Evolutionary conservation across 2,797 vertebrate genomes (phyloP).

Genomic region (Malacoraja senta): DNA sequence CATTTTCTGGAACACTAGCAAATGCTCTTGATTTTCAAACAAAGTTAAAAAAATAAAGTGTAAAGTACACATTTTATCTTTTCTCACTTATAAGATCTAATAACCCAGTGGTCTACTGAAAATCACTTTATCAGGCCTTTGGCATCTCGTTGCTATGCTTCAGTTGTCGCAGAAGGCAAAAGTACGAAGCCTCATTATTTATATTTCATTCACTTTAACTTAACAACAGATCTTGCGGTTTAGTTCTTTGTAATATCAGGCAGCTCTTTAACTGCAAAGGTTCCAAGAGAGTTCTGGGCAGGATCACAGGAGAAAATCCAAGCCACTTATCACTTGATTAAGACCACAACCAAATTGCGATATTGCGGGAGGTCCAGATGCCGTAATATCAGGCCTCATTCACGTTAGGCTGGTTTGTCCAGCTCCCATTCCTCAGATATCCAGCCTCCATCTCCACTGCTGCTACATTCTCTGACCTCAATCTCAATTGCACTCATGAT

Average conservation of each 20-base stretch:
- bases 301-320: background rate
- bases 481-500: too few relatives aligned
- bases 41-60: background rate
- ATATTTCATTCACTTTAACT: conserved; percentile 5
- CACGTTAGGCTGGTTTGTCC: too few relatives aligned
- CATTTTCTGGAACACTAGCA: background rate
- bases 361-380: too few relatives aligned
- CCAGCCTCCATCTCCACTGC: too few relatives aligned
- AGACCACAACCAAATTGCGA: too few relatives aligned
- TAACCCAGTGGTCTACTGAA: conserved; percentile 25
- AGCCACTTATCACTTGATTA: background rate
- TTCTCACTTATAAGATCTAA: conserved; percentile 29
- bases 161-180: conserved; percentile 1
- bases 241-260: conserved; percentile 14
- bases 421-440: too few relatives aligned
- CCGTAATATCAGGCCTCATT: too few relatives aligned
- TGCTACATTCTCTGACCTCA: too few relatives aligned
- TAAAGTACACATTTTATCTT: background rate
- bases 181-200: conserved; percentile 24
- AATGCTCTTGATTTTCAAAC: background rate
- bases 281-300: background rate
- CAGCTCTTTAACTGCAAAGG: background rate
- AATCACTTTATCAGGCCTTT: conserved; percentile 32
- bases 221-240: conserved; percentile 10
- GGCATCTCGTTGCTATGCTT: conserved; percentile 26